Evolutionary conservation across 2,113 vertebrate genomes (phyloP).

Genomic region (cattle (Bos taurus)): ARS-UCD2.0 NC_037338.1:103749501-103750000

Average conservation of each 20-base stretch:
- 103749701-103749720: not conserved
- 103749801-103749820: rapidly evolving
- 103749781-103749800: not conserved
- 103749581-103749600: not conserved
- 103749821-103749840: not conserved
- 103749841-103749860: not conserved
- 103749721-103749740: rapidly evolving
- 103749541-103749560: not conserved
- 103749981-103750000: not conserved
- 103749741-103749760: not conserved
- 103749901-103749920: rapidly evolving
- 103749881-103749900: rapidly evolving
- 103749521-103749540: not conserved
- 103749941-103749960: too few relatives aligned
- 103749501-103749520: not conserved
- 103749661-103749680: not conserved
- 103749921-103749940: not conserved
- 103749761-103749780: rapidly evolving
- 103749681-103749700: not conserved
- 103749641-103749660: not conserved
- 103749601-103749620: too few relatives aligned
- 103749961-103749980: not conserved
- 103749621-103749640: not conserved
- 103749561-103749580: not conserved
- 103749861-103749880: not conserved